A percentile compares a stretch with the other conserved stretches of the same genome.
phyloP scores from a whole-genome alignment of 2,888 invertebrate species.

The Acanthosepion lycidas region DNA sequence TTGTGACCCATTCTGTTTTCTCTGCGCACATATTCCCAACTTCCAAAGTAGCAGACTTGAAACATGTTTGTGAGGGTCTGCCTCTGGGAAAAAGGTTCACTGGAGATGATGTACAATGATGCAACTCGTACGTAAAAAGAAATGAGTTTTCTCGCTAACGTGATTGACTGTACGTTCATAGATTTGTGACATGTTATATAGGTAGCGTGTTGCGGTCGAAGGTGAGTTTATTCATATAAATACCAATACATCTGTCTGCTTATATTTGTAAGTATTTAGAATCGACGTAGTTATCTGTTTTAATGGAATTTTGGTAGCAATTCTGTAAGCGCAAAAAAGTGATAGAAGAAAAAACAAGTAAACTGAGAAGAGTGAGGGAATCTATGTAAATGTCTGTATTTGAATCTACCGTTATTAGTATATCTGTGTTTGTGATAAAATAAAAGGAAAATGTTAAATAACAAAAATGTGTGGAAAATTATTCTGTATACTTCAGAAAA shows the following conservation, averaged over 20 bases:
- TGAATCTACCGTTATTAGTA: neutral
- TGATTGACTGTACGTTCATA: constrained; percentile 33
- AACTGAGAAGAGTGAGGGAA: neutral
- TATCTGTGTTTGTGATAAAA: neutral
- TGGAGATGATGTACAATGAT: constrained; percentile 22
- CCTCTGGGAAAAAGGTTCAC: constrained; percentile 33
- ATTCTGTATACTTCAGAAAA: neutral
- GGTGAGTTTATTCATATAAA: constrained; percentile 21
- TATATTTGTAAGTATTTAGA: neutral
- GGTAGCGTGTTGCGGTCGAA: neutral
- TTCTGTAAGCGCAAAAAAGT: neutral
- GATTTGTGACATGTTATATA: constrained; percentile 18
- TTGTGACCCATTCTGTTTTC: constrained; percentile 22
- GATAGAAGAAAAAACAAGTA: neutral
- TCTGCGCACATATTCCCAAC: neutral
- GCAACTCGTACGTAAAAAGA: constrained; percentile 33
- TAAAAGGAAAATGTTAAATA: neutral
- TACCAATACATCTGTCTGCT: neutral
- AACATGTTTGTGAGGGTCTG: constrained; percentile 33
- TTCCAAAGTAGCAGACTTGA: constrained; percentile 16
- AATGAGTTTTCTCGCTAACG: constrained; percentile 20
- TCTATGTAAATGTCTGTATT: neutral
- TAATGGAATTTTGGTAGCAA: neutral
- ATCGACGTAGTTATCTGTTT: neutral
- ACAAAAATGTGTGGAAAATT: neutral